These are phyloP conservation scores for Varanus salvator DNA, from an alignment of 2,113 vertebrate species.

Conservation along the genomic window DNA sequence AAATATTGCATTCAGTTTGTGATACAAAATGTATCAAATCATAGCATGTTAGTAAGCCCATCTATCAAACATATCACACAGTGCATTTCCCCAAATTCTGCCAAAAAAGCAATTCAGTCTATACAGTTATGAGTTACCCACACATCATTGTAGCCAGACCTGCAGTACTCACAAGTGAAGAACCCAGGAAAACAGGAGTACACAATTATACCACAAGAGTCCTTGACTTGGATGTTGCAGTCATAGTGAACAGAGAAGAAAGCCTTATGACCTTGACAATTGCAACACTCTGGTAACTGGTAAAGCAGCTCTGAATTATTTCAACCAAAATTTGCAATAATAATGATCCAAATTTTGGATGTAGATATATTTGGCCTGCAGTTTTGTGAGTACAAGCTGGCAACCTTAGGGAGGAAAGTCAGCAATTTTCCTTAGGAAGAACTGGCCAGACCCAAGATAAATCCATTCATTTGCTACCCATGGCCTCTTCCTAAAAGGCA, in stretches of 20 bases:
- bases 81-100: background rate
- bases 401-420: background rate
- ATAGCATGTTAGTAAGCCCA: background rate
- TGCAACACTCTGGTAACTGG: background rate
- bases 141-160: background rate
- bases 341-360: background rate
- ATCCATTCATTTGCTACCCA: background rate
- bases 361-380: background rate
- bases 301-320: background rate
- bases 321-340: background rate
- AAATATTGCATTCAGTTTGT: no score
- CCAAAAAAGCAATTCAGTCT: background rate
- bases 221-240: background rate
- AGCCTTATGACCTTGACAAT: no score
- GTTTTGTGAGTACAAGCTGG: background rate
- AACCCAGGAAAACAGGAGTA: background rate
- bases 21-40: background rate
- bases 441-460: background rate
- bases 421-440: background rate
- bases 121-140: background rate
- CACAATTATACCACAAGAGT: background rate
- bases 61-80: background rate
- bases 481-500: conserved; percentile 1
- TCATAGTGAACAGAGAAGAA: background rate
- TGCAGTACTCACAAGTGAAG: background rate